Evolutionary conservation across 2,113 vertebrate genomes (phyloP).

Genomic region (Centropus bengalensis): DNA sequence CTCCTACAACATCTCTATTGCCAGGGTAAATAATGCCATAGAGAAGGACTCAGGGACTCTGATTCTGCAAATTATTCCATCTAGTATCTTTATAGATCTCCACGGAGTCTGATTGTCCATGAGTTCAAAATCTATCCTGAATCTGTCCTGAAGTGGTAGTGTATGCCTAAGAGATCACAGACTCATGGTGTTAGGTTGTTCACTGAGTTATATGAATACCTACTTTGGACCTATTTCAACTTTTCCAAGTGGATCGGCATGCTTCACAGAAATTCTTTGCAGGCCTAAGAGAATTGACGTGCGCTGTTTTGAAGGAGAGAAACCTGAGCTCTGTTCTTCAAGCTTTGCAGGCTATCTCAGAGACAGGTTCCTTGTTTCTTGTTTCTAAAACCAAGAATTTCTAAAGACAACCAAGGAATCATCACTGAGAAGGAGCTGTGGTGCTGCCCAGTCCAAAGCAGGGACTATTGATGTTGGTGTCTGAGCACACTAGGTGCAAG

Average conservation of each 20-base stretch:
- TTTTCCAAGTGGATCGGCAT: neutral
- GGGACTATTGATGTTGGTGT: neutral
- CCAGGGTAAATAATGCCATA: neutral
- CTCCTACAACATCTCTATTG: fast-evolving
- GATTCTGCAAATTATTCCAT: neutral
- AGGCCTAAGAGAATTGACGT: neutral
- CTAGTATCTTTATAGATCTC: neutral
- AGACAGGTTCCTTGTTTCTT: neutral
- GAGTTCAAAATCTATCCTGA: neutral
- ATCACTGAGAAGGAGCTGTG: neutral
- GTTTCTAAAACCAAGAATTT: neutral
- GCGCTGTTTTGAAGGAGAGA: neutral
- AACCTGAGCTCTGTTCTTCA: neutral
- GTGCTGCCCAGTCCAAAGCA: neutral
- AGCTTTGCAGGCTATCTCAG: neutral
- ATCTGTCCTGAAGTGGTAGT: neutral
- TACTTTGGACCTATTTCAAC: neutral
- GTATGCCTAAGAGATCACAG: neutral
- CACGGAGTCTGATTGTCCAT: neutral
- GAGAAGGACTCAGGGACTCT: neutral
- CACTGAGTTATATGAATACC: neutral
- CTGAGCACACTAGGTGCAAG: neutral
- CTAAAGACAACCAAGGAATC: neutral
- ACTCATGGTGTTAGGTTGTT: neutral
- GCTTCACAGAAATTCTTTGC: neutral